Evolutionary conservation across 2,888 invertebrate genomes (phyloP).

Genomic region (Callosobruchus maculatus): DNA sequence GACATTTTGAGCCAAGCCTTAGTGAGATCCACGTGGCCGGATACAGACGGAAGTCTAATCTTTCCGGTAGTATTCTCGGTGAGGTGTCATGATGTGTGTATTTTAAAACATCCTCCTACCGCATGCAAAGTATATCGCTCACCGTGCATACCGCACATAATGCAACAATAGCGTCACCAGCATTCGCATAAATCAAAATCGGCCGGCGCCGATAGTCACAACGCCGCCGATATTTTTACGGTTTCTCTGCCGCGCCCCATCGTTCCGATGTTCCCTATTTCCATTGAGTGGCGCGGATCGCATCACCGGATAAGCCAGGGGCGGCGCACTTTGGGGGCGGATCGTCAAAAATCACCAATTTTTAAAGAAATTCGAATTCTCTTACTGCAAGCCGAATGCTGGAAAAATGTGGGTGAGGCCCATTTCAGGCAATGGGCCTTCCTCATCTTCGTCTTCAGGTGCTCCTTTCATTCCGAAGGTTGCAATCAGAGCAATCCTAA

Average conservation of each 20-base stretch:
- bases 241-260: constrained; percentile 33
- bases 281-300: neutral
- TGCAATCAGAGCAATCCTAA: too few relatives aligned
- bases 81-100: constrained; percentile 35
- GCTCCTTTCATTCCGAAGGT: too few relatives aligned
- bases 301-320: neutral
- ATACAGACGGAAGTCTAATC: neutral
- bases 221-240: constrained; percentile 43
- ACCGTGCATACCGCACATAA: constrained; percentile 22
- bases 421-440: too few relatives aligned
- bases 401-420: too few relatives aligned
- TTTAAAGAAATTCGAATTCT: too few relatives aligned
- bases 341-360: too few relatives aligned
- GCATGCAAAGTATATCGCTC: constrained; percentile 17
- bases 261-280: neutral
- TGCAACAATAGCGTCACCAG: constrained; percentile 42
- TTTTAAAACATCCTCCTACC: constrained; percentile 36
- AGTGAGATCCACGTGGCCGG: too few relatives aligned
- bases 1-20: too few relatives aligned
- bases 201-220: constrained; percentile 41
- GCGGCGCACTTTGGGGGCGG: too few relatives aligned
- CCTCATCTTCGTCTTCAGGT: too few relatives aligned
- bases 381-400: too few relatives aligned
- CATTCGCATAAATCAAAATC: constrained; percentile 44
- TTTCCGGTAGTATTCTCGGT: neutral